These are phyloP conservation scores for Limnephilus auricula DNA, from an alignment of 2,888 invertebrate species.

Conservation along the genomic window DNA sequence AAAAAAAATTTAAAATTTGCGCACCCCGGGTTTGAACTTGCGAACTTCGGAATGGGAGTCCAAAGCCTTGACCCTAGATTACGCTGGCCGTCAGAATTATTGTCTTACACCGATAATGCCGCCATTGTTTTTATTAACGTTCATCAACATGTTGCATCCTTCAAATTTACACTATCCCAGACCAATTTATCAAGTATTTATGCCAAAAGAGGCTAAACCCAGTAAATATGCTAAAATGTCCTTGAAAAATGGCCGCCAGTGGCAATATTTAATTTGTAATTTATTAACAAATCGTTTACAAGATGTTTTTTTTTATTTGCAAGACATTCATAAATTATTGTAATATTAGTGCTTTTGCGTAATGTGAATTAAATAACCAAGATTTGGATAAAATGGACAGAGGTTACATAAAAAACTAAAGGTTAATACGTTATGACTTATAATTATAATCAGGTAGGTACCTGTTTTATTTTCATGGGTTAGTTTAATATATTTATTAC, in stretches of 20 bases:
- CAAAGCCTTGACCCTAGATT: no score
- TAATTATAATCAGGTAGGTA: background rate
- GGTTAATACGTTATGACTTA: background rate
- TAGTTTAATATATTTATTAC: background rate
- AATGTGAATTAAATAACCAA: background rate
- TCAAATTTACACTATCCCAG: background rate
- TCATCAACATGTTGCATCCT: background rate
- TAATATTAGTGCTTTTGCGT: background rate
- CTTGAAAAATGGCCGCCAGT: background rate
- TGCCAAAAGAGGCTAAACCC: background rate
- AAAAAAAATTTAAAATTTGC: no score
- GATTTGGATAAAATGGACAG: background rate
- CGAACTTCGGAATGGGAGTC: no score
- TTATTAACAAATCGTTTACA: background rate
- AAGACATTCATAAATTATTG: background rate
- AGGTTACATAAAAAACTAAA: background rate
- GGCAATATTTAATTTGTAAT: background rate
- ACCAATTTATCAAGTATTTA: background rate
- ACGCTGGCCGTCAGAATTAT: no score
- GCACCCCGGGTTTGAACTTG: no score
- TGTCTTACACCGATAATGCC: no score
- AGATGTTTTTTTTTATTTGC: background rate
- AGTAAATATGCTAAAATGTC: background rate
- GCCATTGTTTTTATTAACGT: no score
- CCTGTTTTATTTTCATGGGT: background rate